phyloP scores from a whole-genome alignment of 2,113 vertebrate genomes.

The Campylorhamphus procurvoides region DNA sequence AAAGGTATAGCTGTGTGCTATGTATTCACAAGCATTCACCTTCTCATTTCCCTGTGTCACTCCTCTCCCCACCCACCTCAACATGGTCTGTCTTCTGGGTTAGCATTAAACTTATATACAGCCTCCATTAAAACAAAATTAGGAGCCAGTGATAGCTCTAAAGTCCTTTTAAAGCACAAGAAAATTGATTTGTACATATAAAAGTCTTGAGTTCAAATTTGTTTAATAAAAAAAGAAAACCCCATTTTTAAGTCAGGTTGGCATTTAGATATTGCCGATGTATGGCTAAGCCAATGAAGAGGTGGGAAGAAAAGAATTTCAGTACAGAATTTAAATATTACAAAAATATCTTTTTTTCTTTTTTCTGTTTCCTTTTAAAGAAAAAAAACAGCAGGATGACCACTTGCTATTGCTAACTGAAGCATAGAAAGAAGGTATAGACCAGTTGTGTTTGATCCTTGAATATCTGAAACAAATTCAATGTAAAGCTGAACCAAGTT shows the following conservation, averaged over 20 bases:
- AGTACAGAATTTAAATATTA: constrained; percentile 69
- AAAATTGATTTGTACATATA: constrained; percentile 70
- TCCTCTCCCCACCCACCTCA: not conserved
- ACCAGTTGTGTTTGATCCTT: constrained; percentile 65
- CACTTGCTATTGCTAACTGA: constrained; percentile 74
- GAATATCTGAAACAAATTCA: constrained; percentile 66
- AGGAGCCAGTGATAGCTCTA: constrained; percentile 53
- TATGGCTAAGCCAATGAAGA: constrained; percentile 39
- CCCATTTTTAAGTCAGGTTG: constrained; percentile 8
- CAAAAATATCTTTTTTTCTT: constrained; percentile 75
- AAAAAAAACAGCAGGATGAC: constrained; percentile 53
- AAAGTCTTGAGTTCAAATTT: constrained; percentile 72
- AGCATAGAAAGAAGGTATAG: constrained; percentile 70
- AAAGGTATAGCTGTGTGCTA: constrained; percentile 56
- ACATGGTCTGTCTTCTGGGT: constrained; percentile 1
- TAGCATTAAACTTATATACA: constrained; percentile 61
- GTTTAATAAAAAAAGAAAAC: constrained; percentile 63
- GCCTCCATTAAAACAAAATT: constrained; percentile 58
- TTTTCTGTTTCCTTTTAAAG: not conserved
- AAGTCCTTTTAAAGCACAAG: constrained; percentile 62
- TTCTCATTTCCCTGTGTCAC: constrained; percentile 33
- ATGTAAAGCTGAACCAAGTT: constrained; percentile 70
- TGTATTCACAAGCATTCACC: constrained; percentile 59
- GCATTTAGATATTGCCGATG: constrained; percentile 63
- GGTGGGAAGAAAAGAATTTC: constrained; percentile 42